Base-by-base conservation (phyloP, 1,140 invertebrate species). In the Drosophila paulistorum region DNA sequence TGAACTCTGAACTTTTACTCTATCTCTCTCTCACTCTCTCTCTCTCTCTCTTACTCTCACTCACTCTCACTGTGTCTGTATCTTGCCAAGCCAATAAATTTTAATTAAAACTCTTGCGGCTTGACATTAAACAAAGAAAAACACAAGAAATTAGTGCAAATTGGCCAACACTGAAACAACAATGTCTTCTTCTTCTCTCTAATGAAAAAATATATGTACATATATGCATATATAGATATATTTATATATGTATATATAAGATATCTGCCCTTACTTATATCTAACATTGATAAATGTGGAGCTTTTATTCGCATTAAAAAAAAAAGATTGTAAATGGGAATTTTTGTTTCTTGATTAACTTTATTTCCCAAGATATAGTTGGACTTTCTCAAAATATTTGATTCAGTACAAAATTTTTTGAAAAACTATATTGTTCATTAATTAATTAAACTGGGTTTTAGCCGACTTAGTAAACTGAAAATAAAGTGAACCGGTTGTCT, bases 51-150 rank as follows among this genome's bases (percentile, higher is more conserved):
- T 37, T 20, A 26, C 23, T 20, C 20, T 4, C 33, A 4, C 30
- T 37, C 45, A 26, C 23, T 20, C 45, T 13, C 33, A 4, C 37
- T 42, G 9, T 23, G 1, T 51, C 17, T 1, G 17, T 39, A 20
- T 7, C 37, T 42, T 57, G 37, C 39, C 23, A 23, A 5, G 2
- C 45, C 4, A 51, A 51, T 51, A 51, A 51, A 51, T 23, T 51
- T 51, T 51, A 51, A 51, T 51, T 51, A 51, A 51, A 51, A 51
- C 45, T 51, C 45, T 51, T 51, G 45, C 45, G 45, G 45, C 17
- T 9, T 13, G 45, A 51, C 45, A 23, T 51, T 51, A 51, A 51
- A 51, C 20, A 51, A 51, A 51, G 17, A 51, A 51, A 51, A 23
- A 51, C 3, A 48, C 14, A 51, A 23, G 3, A 51, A 51, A 51